These are phyloP conservation scores for Ligdia adustata DNA, from an alignment of 2,888 invertebrate genomes.

Conservation along the genomic window DNA sequence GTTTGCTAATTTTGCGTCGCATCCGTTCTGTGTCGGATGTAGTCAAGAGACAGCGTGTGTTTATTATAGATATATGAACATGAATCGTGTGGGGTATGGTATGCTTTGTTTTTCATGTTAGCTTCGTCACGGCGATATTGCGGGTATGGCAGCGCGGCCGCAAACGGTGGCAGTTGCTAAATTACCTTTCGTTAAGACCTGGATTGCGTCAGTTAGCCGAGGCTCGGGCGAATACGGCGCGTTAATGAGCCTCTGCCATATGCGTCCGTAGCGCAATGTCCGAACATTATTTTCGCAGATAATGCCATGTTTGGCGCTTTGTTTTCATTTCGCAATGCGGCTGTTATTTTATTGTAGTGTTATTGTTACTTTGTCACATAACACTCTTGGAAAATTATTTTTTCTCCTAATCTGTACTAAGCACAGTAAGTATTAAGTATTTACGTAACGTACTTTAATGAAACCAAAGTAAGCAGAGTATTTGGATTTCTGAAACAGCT, in stretches of 20 bases:
- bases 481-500: too few relatives aligned
- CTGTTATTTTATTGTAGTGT: constrained; percentile 13
- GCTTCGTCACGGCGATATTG: constrained; percentile 41
- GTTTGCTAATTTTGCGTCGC: too few relatives aligned
- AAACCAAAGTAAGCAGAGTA: too few relatives aligned
- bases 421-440: too few relatives aligned
- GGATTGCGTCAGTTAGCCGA: constrained; percentile 63
- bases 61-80: constrained; percentile 2
- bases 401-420: too few relatives aligned
- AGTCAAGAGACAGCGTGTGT: neutral
- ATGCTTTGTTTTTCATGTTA: constrained; percentile 41
- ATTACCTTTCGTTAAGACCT: constrained; percentile 73
- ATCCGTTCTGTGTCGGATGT: constrained; percentile 2
- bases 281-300: constrained; percentile 53
- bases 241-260: constrained; percentile 66
- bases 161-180: constrained; percentile 60
- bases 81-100: constrained; percentile 26
- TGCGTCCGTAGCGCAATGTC: constrained; percentile 56
- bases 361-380: constrained; percentile 5
- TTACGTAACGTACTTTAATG: too few relatives aligned
- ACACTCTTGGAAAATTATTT: too few relatives aligned
- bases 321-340: constrained; percentile 27
- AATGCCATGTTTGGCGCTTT: constrained; percentile 36
- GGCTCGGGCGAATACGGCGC: constrained; percentile 50
- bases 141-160: constrained; percentile 42